Base-by-base conservation (phyloP, 1,140 invertebrate species). In the Zaprionus davidi region DNA sequence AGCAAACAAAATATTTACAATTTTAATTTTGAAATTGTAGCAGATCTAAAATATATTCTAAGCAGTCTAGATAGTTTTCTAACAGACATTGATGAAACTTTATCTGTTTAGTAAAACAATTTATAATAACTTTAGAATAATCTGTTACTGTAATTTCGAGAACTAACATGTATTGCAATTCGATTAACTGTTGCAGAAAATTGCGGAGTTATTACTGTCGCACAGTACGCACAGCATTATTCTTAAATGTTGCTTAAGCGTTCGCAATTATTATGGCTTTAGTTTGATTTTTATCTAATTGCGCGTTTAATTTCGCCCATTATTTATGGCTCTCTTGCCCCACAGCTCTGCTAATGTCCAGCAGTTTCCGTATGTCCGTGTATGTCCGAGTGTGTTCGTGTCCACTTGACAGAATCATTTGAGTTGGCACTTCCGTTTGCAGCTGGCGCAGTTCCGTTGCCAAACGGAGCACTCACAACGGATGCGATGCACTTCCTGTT, bases 231-330 rank as follows among this genome's bases (percentile, higher is more conserved):
- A 78, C 80, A 51, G 62, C 46, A 24, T 81, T 63, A 78, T 57
- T 78, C 70, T 73, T 74, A 84, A 81, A 83, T 87, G 69, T 70
- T 59, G 58, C 67, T 36, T 74, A 82, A 83, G 68, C 68, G 76
- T 69, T 49, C 41, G 28, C 84, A 76, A 79, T 87, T 84, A 87
- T 76, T 88, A 81, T 74, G 73, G 74, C 75, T 80, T 88, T 71
- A 83, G 76, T 76, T 88, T 81, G 71, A 85, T 87, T 81, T 81
- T 78, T 69, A 81, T 88, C 85, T 88, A 87, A 87, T 83, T 84
- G 81, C 38, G 31, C 70, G 44, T 69, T 87, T 88, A 87, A 87
- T 87, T 81, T 88, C 58, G 81, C 84, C 81, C 85, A 87, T 87
- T 87, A 87, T 88, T 87, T 76, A 88, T 81, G 83, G 71, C 73